phyloP scores from a whole-genome alignment of 2,888 invertebrate genomes.

The Tuberolachnus salignus region DNA sequence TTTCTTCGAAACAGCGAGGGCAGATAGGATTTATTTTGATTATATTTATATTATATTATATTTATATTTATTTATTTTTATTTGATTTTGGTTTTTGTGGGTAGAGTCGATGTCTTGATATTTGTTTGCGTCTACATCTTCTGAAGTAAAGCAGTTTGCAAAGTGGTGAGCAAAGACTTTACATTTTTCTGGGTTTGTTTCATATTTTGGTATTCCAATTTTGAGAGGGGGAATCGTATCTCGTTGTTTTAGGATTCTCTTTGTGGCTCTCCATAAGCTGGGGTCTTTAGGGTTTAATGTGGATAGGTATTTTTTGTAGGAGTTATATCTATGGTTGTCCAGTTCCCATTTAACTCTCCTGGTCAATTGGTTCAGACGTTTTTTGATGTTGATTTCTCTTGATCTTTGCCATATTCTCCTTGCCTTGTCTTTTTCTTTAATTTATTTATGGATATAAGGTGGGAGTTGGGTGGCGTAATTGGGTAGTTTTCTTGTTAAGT shows the following conservation, averaged over 20 bases:
- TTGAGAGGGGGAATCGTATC: conserved; percentile 12
- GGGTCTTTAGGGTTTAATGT: conserved; percentile 24
- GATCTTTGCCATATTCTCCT: conserved; percentile 34
- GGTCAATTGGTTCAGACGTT: conserved; percentile 28
- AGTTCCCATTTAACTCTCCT: conserved; percentile 44
- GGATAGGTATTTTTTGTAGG: conserved; percentile 19
- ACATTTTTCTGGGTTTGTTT: conserved; percentile 2
- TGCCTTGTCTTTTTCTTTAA: conserved; percentile 40
- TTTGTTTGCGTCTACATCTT: no score
- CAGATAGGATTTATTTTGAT: no score
- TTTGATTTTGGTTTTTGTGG: no score
- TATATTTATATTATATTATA: no score
- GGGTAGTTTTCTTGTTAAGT: conserved; percentile 3
- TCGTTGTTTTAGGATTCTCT: conserved; percentile 26
- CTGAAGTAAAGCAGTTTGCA: no score
- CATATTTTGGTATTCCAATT: conserved; percentile 3
- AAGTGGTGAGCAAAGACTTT: no score
- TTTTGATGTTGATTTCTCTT: background rate
- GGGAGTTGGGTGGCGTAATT: background rate
- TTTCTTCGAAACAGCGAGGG: no score
- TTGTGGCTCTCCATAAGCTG: conserved; percentile 20
- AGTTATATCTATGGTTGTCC: conserved; percentile 21
- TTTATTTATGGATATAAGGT: conserved; percentile 16
- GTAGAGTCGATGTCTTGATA: no score
- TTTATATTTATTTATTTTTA: no score